Conservation (phyloP, 1,140 invertebrate genomes). For the Portunus trituberculatus region DNA sequence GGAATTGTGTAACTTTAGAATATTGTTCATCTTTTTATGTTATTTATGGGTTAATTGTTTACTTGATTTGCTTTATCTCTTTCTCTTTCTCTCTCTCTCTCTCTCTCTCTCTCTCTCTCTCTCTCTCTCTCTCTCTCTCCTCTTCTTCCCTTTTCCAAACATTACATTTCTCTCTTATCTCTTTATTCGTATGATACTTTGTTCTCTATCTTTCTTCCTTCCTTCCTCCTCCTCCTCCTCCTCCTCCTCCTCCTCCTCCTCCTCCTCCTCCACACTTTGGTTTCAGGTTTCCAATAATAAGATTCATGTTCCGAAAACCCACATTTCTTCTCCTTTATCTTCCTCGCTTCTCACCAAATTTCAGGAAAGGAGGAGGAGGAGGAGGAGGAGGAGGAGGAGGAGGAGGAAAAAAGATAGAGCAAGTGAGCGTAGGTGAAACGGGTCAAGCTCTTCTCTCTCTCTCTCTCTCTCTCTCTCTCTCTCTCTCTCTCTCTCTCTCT, state of each 20-base stretch:
- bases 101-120: neutral
- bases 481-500: neutral
- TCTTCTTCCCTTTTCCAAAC: neutral
- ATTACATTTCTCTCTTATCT: neutral
- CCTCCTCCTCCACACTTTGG: neutral
- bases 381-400: neutral
- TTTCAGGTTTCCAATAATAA: neutral
- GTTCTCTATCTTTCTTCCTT: neutral
- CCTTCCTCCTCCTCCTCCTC: neutral
- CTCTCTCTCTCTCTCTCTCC: neutral
- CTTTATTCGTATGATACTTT: neutral
- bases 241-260: neutral
- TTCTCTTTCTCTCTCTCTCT: neutral
- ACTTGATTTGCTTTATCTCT: neutral
- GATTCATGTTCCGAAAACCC: neutral
- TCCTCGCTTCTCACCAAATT: no score
- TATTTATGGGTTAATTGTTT: no score
- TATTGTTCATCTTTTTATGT: no score
- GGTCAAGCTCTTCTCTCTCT: neutral
- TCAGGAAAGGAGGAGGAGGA: neutral
- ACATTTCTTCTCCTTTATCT: neutral
- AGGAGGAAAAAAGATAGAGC: neutral
- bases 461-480: conserved; percentile 8
- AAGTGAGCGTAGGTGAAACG: no score
- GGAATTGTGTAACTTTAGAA: no score